phyloP scores from a whole-genome alignment of 92 coral and sea anemone genomes.

The Zoanthus sociatus region DNA sequence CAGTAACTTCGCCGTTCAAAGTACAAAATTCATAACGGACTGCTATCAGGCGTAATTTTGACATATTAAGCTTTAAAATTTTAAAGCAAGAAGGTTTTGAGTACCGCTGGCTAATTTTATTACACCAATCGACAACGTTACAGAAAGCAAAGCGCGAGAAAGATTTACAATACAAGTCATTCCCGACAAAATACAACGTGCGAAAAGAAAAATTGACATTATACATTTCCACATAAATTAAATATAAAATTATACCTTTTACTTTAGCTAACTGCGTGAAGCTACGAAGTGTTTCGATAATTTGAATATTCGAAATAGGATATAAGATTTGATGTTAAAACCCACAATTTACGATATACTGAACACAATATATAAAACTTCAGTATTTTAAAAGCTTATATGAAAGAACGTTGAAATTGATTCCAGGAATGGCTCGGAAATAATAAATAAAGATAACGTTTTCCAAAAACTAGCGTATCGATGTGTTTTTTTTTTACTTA shows the following conservation, averaged over 20 bases:
- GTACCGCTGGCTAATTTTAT: neutral
- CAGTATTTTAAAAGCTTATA: neutral
- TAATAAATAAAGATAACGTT: neutral
- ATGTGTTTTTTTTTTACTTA: constrained; percentile 13
- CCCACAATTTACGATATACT: too few relatives aligned
- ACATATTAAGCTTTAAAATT: neutral
- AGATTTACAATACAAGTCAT: neutral
- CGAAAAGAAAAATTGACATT: neutral
- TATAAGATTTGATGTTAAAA: too few relatives aligned
- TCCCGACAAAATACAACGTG: neutral
- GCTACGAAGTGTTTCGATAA: too few relatives aligned
- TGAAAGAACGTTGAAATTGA: neutral
- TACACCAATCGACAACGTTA: neutral
- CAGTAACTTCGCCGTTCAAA: too few relatives aligned
- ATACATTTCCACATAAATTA: neutral
- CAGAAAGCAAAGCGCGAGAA: neutral
- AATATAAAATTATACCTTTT: too few relatives aligned
- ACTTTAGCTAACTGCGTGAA: too few relatives aligned
- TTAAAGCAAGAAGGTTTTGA: neutral
- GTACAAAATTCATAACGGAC: too few relatives aligned
- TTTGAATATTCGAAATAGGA: too few relatives aligned
- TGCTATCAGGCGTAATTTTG: neutral
- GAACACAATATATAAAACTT: too few relatives aligned
- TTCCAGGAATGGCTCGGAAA: neutral
- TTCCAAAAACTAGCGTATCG: neutral